Base-by-base conservation (phyloP, 2,888 invertebrate species). In the Arrhopalites spinosus region DNA sequence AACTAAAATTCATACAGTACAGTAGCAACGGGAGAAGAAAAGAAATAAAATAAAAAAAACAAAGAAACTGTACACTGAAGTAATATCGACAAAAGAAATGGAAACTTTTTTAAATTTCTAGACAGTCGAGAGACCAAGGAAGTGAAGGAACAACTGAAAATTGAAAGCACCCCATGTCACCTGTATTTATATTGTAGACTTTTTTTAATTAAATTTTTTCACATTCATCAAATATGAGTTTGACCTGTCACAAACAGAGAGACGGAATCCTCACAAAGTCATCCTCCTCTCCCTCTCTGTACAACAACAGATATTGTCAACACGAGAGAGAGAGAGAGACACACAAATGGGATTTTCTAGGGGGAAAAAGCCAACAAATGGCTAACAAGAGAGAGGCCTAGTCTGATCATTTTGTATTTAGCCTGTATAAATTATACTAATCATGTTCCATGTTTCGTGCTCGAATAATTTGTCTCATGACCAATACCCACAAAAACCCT, bases 261-360 rank as follows among this genome's bases (percentile, higher is more conserved):
- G 59, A 59, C 23, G 69, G 78, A 78, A 78, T 76, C 78, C 78
- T 68, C 76, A 78, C 66, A 30, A 76, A 78, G 67, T 74, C 78
- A 76, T 74, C 30, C 5, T 36, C 3, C 36, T 36, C n/a, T n/a
- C n/a, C n/a, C n/a, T n/a, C n/a, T n/a, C 63, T 56, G 68, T 64
- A 64, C 61, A 25, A 69, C 64, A 70, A 53, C 63, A 59, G 74
- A 77, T 36, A 11, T 7, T 7, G 5, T 36, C 67, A 76, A 45
- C 76, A 77, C 69, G 11, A 3, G 76, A 73, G 73, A 77, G 61
- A 29, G 43, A 27, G 11, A 20, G n/a, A 45, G 17, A 45, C 47
- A 23, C 30, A 45, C 67, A 78, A 78, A 76, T 76, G 70, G 70
- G 74, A 78, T 78, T 78, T 71, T 68, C 53, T 56, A 25, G n/a